phyloP scores from a whole-genome alignment of 2,113 vertebrate species.

The Microtus montanus region DNA sequence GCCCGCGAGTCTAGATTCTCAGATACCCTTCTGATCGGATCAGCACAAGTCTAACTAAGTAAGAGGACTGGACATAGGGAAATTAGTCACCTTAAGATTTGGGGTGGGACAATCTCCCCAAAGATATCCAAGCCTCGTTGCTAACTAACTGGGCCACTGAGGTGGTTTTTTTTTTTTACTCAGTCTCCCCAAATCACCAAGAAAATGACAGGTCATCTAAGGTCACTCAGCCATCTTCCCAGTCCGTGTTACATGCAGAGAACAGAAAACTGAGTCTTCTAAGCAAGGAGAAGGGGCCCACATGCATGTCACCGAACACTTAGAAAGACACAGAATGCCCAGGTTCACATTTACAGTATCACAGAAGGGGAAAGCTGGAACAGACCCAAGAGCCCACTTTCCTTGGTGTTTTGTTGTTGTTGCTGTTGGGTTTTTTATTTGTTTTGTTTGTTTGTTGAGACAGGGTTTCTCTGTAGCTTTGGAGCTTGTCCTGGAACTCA shows the following conservation, averaged over 20 bases:
- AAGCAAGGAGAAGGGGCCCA: neutral
- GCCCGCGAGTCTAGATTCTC: slow-evolving; percentile 55
- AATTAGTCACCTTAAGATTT: slow-evolving; percentile 39
- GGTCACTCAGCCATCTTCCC: neutral
- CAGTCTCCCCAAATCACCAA: neutral
- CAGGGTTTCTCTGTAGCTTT: too few species aligned
- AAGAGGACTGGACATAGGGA: slow-evolving; percentile 45
- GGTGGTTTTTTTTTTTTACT: neutral
- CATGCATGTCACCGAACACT: neutral
- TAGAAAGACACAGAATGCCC: neutral
- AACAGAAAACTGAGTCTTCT: neutral
- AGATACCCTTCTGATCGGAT: slow-evolving; percentile 65
- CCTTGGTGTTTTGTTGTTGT: neutral
- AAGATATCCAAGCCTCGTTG: neutral
- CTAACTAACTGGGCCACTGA: neutral
- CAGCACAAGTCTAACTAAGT: slow-evolving; percentile 16
- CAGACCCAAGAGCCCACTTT: neutral
- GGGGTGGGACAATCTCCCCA: neutral
- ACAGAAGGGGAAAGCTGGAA: neutral
- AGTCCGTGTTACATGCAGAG: neutral
- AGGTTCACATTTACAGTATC: neutral
- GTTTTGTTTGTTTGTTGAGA: too few species aligned
- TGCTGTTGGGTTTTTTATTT: too few species aligned
- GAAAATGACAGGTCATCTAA: neutral
- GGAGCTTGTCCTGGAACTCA: too few species aligned